Evolutionary conservation across 2,113 vertebrate genomes (phyloP).

Genomic region (Pelecanoides urinatrix): DNA sequence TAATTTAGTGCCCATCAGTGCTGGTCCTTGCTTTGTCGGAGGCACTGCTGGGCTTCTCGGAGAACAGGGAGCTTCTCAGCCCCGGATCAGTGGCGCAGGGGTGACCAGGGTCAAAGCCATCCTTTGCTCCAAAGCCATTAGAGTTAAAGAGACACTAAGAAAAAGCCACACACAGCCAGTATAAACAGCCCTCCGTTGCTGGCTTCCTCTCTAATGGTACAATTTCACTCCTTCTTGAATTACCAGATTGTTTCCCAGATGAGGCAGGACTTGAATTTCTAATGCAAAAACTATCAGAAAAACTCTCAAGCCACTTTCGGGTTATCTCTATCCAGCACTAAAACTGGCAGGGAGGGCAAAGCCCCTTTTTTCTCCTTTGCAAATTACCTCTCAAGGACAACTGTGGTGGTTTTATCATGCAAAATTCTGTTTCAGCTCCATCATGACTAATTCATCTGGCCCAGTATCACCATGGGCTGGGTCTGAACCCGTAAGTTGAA

Average conservation of each 20-base stretch:
- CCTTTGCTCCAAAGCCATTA: neutral
- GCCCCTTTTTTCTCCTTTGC: neutral
- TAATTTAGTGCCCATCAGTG: rapidly evolving
- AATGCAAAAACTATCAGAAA: neutral
- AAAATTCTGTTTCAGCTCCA: rapidly evolving
- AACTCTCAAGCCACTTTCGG: neutral
- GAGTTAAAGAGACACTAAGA: neutral
- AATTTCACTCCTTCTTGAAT: neutral
- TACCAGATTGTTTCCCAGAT: conserved; percentile 43
- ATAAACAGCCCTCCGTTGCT: neutral
- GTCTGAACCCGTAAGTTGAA: rapidly evolving
- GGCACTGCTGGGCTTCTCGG: neutral
- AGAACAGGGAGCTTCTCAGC: neutral
- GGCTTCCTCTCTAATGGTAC: neutral
- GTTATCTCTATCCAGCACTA: neutral
- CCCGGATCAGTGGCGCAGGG: neutral
- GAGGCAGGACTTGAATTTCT: conserved; percentile 46
- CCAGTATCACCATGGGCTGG: rapidly evolving
- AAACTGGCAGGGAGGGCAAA: neutral
- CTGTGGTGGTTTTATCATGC: rapidly evolving
- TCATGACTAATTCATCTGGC: rapidly evolving
- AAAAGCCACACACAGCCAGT: neutral
- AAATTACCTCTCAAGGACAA: neutral
- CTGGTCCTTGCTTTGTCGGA: neutral
- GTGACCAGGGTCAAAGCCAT: neutral